Base-by-base conservation (phyloP, 2,797 vertebrate genomes). In the Tangara arthus region DNA sequence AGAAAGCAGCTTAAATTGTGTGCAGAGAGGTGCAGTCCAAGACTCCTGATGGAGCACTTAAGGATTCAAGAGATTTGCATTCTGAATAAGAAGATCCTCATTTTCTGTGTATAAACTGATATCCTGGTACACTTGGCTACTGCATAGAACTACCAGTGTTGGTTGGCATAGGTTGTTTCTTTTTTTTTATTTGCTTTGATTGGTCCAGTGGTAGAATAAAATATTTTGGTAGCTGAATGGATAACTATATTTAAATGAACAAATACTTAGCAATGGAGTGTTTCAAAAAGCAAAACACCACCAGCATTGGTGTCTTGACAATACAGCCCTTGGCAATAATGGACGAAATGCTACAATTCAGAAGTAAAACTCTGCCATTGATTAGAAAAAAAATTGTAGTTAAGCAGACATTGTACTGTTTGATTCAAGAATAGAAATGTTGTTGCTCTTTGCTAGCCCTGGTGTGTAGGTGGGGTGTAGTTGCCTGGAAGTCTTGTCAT, bases 1-100 rank as follows among this genome's bases (percentile, higher is more conserved):
- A 72, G 42, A 64, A 71, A 72, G 26, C 39, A 78, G 69, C 55
- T 91, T 78, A 86, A 83, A 75, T 34, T 90, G 39, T 93, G 76
- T 90, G 23, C 63, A 63, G 47, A 76, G 57, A 52, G n/a, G 15
- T 80, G 34, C 65, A 71, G 30, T 87, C 39, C 49, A 64, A 75
- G 65, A 35, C 28, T 91, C 19, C n/a, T 78, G 30, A 75, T 83
- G 72, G 85, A 87, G 2, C 42, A 69, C 32, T 81, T 89, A 77
- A 61, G 39, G 21, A 37, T 12, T 73, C 60, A 66, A 85, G 47
- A 71, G 61, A 47, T 84, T 83, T 90, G 46, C 72, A 30, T 71
- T 61, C 66, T 53, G 82, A 72, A 76, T 78, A 53, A 75, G 28
- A 68, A 12, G 22, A 49, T 80, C 11, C 30, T 85, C 0, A 21